Percentiles rank a stretch among this genome's conserved stretches.
Conservation (phyloP, 1,140 invertebrate species). For the Lordiphosa clarofinis region DNA sequence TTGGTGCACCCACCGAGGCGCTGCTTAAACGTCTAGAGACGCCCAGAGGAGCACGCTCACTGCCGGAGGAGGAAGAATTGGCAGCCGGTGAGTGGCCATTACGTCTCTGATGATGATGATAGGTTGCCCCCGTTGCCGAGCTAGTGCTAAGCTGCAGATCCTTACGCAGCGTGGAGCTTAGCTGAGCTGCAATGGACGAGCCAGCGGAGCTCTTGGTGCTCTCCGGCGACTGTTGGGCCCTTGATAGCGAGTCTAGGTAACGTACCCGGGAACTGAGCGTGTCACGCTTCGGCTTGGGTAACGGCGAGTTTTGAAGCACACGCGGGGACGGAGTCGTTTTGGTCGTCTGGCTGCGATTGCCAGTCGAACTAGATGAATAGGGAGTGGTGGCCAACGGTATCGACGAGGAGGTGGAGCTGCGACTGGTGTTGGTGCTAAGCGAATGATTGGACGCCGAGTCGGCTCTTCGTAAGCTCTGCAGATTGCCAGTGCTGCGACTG, state of each 20-base stretch:
- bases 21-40: conserved; percentile 68
- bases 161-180: conserved; percentile 67
- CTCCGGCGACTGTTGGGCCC: conserved; percentile 57
- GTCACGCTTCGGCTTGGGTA: conserved; percentile 82
- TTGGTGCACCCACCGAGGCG: conserved; percentile 50
- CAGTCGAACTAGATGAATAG: conserved; percentile 54
- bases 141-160: conserved; percentile 62
- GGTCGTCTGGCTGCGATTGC: not conserved
- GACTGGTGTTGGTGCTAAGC: conserved; percentile 70
- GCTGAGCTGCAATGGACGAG: conserved; percentile 63
- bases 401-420: conserved; percentile 73
- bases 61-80: conserved; percentile 19
- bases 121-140: conserved; percentile 21
- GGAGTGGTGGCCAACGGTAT: conserved; percentile 75
- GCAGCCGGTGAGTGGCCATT: conserved; percentile 22
- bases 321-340: conserved; percentile 80
- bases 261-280: conserved; percentile 82
- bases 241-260: conserved; percentile 81
- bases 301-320: conserved; percentile 78
- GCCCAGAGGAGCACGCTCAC: conserved; percentile 18
- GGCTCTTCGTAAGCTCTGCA: conserved; percentile 79
- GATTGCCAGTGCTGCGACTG: conserved; percentile 79
- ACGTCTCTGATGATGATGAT: conserved; percentile 18
- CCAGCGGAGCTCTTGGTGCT: conserved; percentile 28
- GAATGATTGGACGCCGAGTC: conserved; percentile 79